phyloP scores from a whole-genome alignment of 92 coral and sea anemone species.

The Zoanthus gigantus region DNA sequence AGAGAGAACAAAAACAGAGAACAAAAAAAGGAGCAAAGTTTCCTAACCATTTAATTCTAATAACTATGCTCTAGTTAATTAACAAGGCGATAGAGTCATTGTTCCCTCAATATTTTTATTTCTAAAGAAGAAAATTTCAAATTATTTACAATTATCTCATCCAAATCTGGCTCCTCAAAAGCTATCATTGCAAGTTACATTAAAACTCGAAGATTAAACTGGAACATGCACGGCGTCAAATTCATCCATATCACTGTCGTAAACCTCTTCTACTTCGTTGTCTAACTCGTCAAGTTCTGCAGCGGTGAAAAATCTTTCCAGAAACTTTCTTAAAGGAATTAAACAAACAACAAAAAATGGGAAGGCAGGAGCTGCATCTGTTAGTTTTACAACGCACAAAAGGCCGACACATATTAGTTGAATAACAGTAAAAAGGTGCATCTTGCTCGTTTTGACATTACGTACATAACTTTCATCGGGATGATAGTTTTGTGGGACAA shows the following conservation, averaged over 20 bases:
- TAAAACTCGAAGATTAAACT: constrained; percentile 47
- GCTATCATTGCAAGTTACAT: no score
- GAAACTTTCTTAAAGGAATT: constrained; percentile 84
- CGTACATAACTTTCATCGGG: constrained; percentile 84
- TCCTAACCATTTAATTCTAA: no score
- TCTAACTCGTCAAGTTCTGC: constrained; percentile 89
- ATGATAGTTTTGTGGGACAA: constrained; percentile 86
- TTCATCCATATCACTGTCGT: constrained; percentile 95
- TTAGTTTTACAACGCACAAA: constrained; percentile 78
- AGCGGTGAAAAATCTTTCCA: constrained; percentile 82
- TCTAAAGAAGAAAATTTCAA: no score
- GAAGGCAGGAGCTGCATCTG: constrained; percentile 79
- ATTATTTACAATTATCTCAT: no score
- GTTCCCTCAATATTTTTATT: no score
- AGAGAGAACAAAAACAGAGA: no score
- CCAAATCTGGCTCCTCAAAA: no score
- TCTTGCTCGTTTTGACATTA: constrained; percentile 87
- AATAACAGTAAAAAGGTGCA: constrained; percentile 91
- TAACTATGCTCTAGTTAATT: no score
- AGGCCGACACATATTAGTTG: constrained; percentile 81
- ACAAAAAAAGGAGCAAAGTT: no score
- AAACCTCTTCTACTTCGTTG: constrained; percentile 89
- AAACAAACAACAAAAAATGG: constrained; percentile 92
- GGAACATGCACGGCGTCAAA: constrained; percentile 93
- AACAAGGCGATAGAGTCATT: no score